Conservation (phyloP, 2,888 invertebrate species). For the Bruchidius siliquastri region DNA sequence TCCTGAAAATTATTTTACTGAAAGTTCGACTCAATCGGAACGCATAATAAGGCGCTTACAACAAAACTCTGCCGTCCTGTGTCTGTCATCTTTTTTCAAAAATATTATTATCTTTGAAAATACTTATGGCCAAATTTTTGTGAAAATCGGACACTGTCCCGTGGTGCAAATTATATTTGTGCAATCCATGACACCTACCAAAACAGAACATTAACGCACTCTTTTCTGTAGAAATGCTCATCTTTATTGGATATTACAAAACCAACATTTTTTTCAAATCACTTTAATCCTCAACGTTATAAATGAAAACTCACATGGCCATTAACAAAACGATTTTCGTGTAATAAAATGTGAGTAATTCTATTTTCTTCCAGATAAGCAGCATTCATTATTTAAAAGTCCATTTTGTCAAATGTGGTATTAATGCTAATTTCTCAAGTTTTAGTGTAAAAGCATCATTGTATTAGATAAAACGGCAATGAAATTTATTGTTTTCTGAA, state of each 20-base stretch:
- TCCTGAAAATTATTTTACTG: no score
- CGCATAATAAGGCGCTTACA: no score
- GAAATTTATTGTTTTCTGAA: not conserved
- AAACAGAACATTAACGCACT: not conserved
- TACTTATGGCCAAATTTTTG: no score
- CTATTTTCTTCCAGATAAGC: not conserved
- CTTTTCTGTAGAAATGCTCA: not conserved
- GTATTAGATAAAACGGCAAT: not conserved
- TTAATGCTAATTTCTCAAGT: not conserved
- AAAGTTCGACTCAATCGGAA: no score
- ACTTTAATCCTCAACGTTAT: not conserved
- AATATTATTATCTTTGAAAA: no score
- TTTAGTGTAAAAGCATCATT: not conserved
- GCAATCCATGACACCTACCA: no score
- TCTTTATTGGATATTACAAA: not conserved
- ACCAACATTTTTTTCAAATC: not conserved
- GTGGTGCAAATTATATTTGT: no score
- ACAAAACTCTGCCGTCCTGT: no score
- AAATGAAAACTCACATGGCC: not conserved
- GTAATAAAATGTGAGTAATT: not conserved
- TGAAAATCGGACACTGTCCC: no score
- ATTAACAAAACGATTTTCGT: not conserved
- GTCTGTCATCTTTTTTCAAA: no score
- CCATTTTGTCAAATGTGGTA: not conserved
- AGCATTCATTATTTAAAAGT: not conserved